Base-by-base conservation (phyloP, 2,888 invertebrate species). In the Metalampra italica region DNA sequence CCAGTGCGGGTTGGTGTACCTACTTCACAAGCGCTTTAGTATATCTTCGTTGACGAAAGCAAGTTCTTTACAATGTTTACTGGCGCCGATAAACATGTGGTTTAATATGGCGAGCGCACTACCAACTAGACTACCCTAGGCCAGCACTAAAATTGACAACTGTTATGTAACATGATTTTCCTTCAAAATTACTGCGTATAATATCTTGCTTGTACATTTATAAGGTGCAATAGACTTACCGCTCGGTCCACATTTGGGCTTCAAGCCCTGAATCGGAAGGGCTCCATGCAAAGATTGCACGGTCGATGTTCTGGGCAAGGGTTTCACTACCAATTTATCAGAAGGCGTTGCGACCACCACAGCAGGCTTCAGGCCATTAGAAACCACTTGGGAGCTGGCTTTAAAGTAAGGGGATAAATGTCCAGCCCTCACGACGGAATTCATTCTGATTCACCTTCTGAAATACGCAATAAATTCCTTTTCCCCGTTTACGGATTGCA, bases 371-470 rank as follows among this genome's bases (percentile, higher is more conserved):
- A 93, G 66, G 50, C 93, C 92, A 66, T 92, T 92, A 53, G 94
- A 91, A 30, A 96, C 92, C 46, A 92, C 93, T 67, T 92, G 92
- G 52, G 92, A 91, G 34, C 92, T 90, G 43, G 93, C 92, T 69
- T 93, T 93, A 62, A 95, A 88, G 71, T 92, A 94, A 49, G 92
- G 91, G 56, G 92, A 90, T 59, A 94, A 83, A 65, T 90, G 92
- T 55, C 92, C 90, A 62, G 94, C 92, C 74, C 93, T 92, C 64
- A 92, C 92, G 59, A 93, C 93, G 54, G 93, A 92, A 88, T 92
- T 94, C 92, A 93, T 94, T 77, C 79, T 87, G 66, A 57, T 64
- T 56, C 56, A 59, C 55, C 66, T 62, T 54, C n/a, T 57, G 63
- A 70, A 64, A 71, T 69, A 72, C 74, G 79, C 79, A 83, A 79